phyloP scores from a whole-genome alignment of 2,888 invertebrate genomes.

The Drosophila crucigera region DNA sequence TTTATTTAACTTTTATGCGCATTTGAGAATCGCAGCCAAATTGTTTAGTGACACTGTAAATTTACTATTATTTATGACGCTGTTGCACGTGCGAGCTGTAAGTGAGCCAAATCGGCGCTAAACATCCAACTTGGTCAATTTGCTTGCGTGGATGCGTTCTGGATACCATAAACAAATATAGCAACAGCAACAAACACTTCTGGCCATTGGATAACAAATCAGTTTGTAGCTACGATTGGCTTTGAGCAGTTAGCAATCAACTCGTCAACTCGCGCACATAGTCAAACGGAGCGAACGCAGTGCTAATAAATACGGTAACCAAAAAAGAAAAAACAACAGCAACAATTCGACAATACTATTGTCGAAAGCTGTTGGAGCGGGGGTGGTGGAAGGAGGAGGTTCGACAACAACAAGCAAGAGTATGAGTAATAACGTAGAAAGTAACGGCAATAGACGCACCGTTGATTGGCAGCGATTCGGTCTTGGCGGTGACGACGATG shows the following conservation, averaged over 20 bases:
- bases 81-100: slow-evolving; percentile 10
- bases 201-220: slow-evolving; percentile 49
- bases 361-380: slow-evolving; percentile 22
- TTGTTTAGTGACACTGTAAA: slow-evolving; percentile 12
- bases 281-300: slow-evolving; percentile 7
- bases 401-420: slow-evolving; percentile 26
- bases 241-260: slow-evolving; percentile 19
- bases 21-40: slow-evolving; percentile 18
- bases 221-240: slow-evolving; percentile 28
- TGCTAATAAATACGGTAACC: slow-evolving; percentile 14
- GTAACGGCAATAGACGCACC: slow-evolving; percentile 72
- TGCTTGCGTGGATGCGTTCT: slow-evolving; percentile 58
- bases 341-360: slow-evolving; percentile 19
- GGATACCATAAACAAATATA: slow-evolving; percentile 40
- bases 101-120: slow-evolving; percentile 39
- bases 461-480: slow-evolving; percentile 84
- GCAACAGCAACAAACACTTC: slow-evolving; percentile 29
- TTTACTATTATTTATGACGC: slow-evolving; percentile 36
- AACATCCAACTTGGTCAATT: slow-evolving; percentile 9
- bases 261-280: background rate
- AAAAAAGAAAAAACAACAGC: slow-evolving; percentile 18
- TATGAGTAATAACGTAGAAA: slow-evolving; percentile 72
- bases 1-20: slow-evolving; percentile 62
- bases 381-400: slow-evolving; percentile 24
- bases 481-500: slow-evolving; percentile 83